phyloP scores from a whole-genome alignment of 2,888 invertebrate species.

The Xanthostigma xanthostigma region DNA sequence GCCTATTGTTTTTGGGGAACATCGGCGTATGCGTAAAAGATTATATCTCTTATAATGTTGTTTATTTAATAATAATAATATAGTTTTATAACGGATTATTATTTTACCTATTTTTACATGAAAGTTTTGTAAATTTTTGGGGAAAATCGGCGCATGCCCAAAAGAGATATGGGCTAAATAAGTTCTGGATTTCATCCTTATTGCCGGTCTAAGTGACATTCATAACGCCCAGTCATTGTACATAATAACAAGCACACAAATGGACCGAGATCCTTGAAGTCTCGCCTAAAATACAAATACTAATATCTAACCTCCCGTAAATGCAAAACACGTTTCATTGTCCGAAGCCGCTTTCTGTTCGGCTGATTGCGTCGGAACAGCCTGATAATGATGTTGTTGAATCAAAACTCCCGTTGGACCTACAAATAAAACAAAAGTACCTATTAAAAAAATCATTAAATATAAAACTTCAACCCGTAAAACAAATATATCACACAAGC shows the following conservation, averaged over 20 bases:
- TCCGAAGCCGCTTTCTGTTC: constrained; percentile 4
- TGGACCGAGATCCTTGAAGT: not conserved
- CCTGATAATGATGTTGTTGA: constrained; percentile 88
- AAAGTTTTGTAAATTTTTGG: too few species aligned
- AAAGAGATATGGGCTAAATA: too few species aligned
- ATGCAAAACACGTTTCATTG: constrained; percentile 5
- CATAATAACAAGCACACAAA: not conserved
- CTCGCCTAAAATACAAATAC: not conserved
- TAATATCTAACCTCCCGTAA: not conserved
- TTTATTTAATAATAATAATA: too few species aligned
- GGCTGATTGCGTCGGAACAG: constrained; percentile 45
- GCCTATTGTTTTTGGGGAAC: too few species aligned
- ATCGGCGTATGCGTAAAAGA: too few species aligned
- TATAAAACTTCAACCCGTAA: constrained; percentile 2
- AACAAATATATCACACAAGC: too few species aligned
- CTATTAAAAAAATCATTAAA: not conserved
- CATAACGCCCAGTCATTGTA: not conserved
- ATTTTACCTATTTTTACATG: too few species aligned
- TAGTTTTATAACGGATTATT: too few species aligned
- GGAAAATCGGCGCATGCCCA: too few species aligned
- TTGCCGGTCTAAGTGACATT: too few species aligned
- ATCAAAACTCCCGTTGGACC: constrained; percentile 82
- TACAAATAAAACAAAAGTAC: constrained; percentile 18
- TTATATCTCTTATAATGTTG: too few species aligned
- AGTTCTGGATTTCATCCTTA: too few species aligned